phyloP scores from a whole-genome alignment of 2,797 vertebrate species.

The Dendrocincla fuliginosa region DNA sequence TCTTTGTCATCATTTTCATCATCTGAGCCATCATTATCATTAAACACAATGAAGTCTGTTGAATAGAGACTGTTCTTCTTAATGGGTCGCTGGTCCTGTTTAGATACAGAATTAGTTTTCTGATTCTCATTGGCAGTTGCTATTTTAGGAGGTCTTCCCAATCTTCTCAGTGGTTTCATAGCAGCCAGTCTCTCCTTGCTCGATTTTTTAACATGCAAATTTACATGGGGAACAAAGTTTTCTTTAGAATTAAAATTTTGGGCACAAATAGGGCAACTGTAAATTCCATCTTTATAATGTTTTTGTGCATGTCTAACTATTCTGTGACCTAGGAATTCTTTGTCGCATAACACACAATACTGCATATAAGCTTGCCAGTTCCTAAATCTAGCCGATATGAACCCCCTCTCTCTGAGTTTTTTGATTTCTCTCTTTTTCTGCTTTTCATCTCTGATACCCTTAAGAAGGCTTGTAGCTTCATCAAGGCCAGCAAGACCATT shows the following conservation, averaged over 20 bases:
- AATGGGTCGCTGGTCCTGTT: slow-evolving; percentile 82
- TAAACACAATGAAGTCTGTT: slow-evolving; percentile 78
- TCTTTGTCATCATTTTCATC: slow-evolving; percentile 81
- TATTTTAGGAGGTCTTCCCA: slow-evolving; percentile 84
- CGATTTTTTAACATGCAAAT: slow-evolving; percentile 93
- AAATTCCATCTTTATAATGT: slow-evolving; percentile 88
- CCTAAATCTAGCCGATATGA: slow-evolving; percentile 92
- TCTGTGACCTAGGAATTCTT: slow-evolving; percentile 96
- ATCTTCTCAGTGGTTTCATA: slow-evolving; percentile 89
- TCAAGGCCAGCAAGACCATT: slow-evolving; percentile 81
- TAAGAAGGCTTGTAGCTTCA: slow-evolving; percentile 83
- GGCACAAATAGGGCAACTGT: slow-evolving; percentile 94
- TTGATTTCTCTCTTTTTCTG: slow-evolving; percentile 92
- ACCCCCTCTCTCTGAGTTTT: slow-evolving; percentile 90
- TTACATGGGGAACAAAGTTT: slow-evolving; percentile 91
- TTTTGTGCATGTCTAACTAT: slow-evolving; percentile 97
- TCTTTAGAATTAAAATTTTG: slow-evolving; percentile 93
- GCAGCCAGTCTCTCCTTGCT: slow-evolving; percentile 93
- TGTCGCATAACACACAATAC: slow-evolving; percentile 96
- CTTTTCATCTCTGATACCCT: slow-evolving; percentile 81
- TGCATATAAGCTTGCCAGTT: slow-evolving; percentile 99
- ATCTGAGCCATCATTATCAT: slow-evolving; percentile 79
- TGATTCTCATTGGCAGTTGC: slow-evolving; percentile 74
- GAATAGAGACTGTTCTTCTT: slow-evolving; percentile 84
- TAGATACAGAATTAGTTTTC: slow-evolving; percentile 78